A percentile compares a stretch with the other conserved stretches of the same genome.
phyloP scores from a whole-genome alignment of 1,140 invertebrate genomes.

The Oryzaephilus surinamensis region DNA sequence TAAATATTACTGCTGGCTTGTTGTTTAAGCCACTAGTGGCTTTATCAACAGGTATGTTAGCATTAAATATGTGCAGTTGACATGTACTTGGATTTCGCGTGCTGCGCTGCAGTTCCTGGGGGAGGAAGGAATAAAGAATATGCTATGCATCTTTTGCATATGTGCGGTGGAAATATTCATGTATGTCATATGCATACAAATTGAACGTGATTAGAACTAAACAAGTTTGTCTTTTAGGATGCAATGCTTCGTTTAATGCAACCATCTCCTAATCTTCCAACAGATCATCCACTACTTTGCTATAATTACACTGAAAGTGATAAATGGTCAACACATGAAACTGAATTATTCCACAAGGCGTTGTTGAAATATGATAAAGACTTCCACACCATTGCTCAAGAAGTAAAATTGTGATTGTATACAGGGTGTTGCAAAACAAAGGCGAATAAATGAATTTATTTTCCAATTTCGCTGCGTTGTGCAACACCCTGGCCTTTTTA shows the following conservation, averaged over 20 bases:
- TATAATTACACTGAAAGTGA: conserved; percentile 67
- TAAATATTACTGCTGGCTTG: conserved; percentile 11
- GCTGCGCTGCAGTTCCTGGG: conserved; percentile 79
- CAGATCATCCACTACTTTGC: conserved; percentile 59
- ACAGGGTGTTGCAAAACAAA: too few relatives aligned
- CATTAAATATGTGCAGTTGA: conserved; percentile 47
- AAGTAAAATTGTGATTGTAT: conserved; percentile 51
- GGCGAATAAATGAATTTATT: too few relatives aligned
- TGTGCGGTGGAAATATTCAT: conserved; percentile 77
- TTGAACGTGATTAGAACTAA: conserved; percentile 7
- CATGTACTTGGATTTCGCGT: conserved; percentile 86
- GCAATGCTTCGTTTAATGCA: conserved; percentile 73
- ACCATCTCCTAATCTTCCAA: conserved; percentile 57
- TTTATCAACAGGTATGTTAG: conserved; percentile 22
- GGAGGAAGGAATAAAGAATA: conserved; percentile 91
- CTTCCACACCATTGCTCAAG: conserved; percentile 76
- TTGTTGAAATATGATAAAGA: conserved; percentile 88
- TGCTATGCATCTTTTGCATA: conserved; percentile 80
- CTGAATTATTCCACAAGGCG: conserved; percentile 78
- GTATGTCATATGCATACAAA: conserved; percentile 41
- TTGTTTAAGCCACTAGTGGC: conserved; percentile 15
- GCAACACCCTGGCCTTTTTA: too few relatives aligned
- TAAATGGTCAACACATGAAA: conserved; percentile 76
- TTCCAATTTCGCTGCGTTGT: too few relatives aligned
- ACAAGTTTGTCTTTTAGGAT: conserved; percentile 40